phyloP scores from a whole-genome alignment of 2,113 vertebrate genomes.

The Gallinago jamesoni region DNA sequence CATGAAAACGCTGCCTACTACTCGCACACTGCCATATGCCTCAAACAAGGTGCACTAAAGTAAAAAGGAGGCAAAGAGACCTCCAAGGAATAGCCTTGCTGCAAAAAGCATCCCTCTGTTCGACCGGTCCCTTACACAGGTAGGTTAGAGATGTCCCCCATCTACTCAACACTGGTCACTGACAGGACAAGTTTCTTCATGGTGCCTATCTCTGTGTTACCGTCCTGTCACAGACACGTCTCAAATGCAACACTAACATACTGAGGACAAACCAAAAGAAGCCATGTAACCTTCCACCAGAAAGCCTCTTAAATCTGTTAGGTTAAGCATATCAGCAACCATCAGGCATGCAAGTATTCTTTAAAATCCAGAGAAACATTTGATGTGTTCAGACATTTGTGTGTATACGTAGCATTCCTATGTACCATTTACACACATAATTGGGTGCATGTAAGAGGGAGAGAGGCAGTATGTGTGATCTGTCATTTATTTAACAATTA shows the following conservation, averaged over 20 bases:
- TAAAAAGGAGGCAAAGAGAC: neutral
- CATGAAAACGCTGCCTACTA: neutral
- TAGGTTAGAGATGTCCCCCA: neutral
- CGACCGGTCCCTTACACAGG: neutral
- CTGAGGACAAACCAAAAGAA: neutral
- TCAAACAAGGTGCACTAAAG: neutral
- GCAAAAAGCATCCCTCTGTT: neutral
- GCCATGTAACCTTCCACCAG: neutral
- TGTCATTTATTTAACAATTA: neutral
- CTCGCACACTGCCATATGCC: neutral
- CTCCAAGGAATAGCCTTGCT: neutral
- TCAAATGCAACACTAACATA: neutral
- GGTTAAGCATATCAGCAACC: neutral
- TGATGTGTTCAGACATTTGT: neutral
- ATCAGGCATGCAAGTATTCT: neutral
- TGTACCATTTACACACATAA: neutral
- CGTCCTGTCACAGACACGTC: neutral
- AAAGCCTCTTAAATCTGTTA: neutral
- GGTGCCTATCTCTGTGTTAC: neutral
- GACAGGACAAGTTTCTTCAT: neutral
- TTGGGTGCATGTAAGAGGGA: neutral
- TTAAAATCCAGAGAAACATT: neutral
- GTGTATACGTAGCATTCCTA: neutral
- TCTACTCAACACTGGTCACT: neutral
- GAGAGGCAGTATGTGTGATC: neutral